phyloP scores from a whole-genome alignment of 2,888 invertebrate genomes.

The Apantesis nais region DNA sequence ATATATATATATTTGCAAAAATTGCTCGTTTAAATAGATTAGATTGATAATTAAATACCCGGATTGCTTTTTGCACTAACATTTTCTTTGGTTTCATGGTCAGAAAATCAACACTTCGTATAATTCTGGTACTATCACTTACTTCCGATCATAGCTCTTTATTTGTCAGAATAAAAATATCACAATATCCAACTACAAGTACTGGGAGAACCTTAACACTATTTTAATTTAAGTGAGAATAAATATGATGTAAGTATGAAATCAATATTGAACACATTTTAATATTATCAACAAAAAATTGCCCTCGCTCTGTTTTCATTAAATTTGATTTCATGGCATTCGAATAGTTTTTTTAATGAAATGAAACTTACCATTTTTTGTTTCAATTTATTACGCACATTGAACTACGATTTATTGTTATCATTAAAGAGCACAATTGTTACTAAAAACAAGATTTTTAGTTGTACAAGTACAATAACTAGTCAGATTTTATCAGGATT shows the following conservation, averaged over 20 bases:
- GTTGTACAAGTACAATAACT: no score
- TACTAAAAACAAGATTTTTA: no score
- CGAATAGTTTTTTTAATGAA: not conserved
- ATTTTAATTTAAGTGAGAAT: not conserved
- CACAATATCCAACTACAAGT: not conserved
- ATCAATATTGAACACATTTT: slow-evolving; percentile 24
- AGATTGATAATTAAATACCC: no score
- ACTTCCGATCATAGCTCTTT: not conserved
- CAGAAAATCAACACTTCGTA: not conserved
- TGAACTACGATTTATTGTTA: not conserved
- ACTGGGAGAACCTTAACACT: not conserved
- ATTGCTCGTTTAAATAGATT: no score
- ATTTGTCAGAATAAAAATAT: not conserved
- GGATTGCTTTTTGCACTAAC: not conserved
- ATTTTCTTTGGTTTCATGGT: not conserved
- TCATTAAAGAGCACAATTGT: no score
- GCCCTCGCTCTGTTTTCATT: slow-evolving; percentile 11
- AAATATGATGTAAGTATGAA: slow-evolving; percentile 12
- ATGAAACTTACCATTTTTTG: not conserved
- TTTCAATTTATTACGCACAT: not conserved
- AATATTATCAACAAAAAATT: slow-evolving; percentile 10
- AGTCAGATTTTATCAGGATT: no score
- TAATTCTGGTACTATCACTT: not conserved
- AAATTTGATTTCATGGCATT: slow-evolving; percentile 30
- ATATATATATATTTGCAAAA: no score